phyloP scores from a whole-genome alignment of 2,888 invertebrate genomes.

The Fissipunctia ypsillon region DNA sequence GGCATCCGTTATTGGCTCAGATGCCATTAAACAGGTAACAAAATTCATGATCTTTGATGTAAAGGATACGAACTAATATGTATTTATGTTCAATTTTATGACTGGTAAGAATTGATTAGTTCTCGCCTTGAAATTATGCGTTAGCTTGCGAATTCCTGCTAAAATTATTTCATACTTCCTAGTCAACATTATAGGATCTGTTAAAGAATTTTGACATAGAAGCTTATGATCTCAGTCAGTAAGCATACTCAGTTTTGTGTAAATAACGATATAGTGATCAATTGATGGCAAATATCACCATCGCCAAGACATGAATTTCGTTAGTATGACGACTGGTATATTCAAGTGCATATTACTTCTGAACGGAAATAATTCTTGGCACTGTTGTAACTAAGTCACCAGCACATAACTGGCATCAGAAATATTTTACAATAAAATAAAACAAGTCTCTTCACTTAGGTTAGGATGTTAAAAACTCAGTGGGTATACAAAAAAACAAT shows the following conservation, averaged over 20 bases:
- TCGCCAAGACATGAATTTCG: conserved; percentile 31
- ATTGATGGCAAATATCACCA: conserved; percentile 14
- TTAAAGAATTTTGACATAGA: conserved; percentile 27
- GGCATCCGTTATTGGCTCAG: conserved; percentile 26
- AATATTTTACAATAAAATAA: conserved; percentile 36
- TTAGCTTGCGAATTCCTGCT: conserved; percentile 26
- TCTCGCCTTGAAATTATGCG: conserved; percentile 43
- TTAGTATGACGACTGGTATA: conserved; percentile 31
- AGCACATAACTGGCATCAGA: conserved; percentile 30
- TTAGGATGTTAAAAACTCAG: conserved; percentile 38
- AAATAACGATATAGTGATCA: conserved; percentile 21
- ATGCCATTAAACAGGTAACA: conserved; percentile 38
- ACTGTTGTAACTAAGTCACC: conserved; percentile 39
- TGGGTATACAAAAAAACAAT: conserved; percentile 60
- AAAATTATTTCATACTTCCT: conserved; percentile 15
- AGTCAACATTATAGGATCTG: conserved; percentile 8
- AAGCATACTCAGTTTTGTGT: conserved; percentile 5
- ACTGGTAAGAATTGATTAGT: conserved; percentile 37
- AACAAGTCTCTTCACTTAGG: conserved; percentile 30
- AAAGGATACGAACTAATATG: conserved; percentile 38
- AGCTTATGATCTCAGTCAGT: conserved; percentile 3
- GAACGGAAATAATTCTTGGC: conserved; percentile 62
- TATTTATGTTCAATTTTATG: conserved; percentile 50
- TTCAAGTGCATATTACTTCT: conserved; percentile 45
- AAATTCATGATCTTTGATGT: conserved; percentile 50